Evolutionary conservation across 1,140 invertebrate genomes (phyloP).

Genomic region (Heliconius hewitsoni): DNA sequence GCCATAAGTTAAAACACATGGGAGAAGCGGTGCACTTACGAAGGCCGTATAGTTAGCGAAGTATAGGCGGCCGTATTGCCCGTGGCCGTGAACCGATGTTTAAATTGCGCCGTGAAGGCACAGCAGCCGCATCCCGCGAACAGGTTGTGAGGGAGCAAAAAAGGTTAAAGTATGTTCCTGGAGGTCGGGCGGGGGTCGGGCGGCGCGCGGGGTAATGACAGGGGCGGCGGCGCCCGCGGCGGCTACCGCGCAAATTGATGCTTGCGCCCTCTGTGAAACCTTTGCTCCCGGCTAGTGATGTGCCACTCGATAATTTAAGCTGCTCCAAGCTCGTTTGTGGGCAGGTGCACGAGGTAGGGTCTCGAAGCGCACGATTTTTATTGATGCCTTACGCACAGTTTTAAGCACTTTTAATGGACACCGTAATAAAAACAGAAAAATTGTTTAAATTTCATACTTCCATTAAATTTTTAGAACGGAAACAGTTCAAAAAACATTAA

Average conservation of each 20-base stretch:
- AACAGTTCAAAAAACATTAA: background rate
- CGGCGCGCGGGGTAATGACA: constrained; percentile 69
- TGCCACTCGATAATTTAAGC: constrained; percentile 65
- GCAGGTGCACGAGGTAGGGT: constrained; percentile 45
- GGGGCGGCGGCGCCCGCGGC: constrained; percentile 76
- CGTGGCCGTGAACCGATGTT: constrained; percentile 74
- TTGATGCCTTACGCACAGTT: background rate
- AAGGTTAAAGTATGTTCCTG: constrained; percentile 78
- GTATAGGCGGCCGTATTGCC: constrained; percentile 55
- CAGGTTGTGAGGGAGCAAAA: constrained; percentile 78
- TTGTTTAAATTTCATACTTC: background rate
- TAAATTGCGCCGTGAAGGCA: constrained; percentile 66
- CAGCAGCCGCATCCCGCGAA: constrained; percentile 71
- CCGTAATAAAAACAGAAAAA: background rate
- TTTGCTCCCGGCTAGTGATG: constrained; percentile 79
- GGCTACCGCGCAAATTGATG: constrained; percentile 79
- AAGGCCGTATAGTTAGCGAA: constrained; percentile 33
- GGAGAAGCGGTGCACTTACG: constrained; percentile 27
- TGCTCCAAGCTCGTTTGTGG: constrained; percentile 51
- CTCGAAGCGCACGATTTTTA: constrained; percentile 22
- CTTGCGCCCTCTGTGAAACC: constrained; percentile 74
- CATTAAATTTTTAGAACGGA: background rate
- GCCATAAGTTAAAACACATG: constrained; percentile 49
- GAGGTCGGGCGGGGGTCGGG: constrained; percentile 51
- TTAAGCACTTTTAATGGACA: background rate